Base-by-base conservation (phyloP, 2,888 invertebrate genomes). In the Tuta absoluta region DNA sequence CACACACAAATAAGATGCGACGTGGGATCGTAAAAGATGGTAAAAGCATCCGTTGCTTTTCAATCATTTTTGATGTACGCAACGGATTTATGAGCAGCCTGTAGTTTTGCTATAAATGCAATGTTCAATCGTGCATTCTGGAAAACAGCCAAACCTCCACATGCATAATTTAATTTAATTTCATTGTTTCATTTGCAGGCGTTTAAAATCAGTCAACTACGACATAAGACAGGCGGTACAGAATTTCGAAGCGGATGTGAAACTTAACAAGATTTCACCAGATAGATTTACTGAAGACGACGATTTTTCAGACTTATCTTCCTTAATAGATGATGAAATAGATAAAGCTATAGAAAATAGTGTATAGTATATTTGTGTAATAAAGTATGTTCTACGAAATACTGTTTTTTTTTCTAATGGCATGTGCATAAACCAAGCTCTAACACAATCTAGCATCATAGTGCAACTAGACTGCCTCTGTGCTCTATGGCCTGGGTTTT, bases 261-360 rank as follows among this genome's bases (percentile, higher is more conserved):
- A 67, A 38, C 63, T 33, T 0, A 73, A 84, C 37, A 75, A 68
- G 24, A 66, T 87, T 11, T 38, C 76, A 1, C 23, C 66, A 0
- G 80, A 85, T 14, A 74, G 72, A 63, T 85, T 86, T 65, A 66
- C 75, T 7, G 81, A 83, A 21, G 78, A 79, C 0, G 85, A 83
- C 1, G 83, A 86, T 41, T 75, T 82, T 28, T 83, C 87, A 0
- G 86, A 87, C 66, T 66, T 73, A 2, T 85, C 84, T 0, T 85
- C 85, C 0, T 45, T 85, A 24, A 64, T 72, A 8, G 76, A 82
- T 21, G 84, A 86, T 69, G 86, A 87, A 70, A 72, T 86, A 45
- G 86, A 87, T 59, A 23, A 51, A 45, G 45, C 17, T 45, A 7
- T n/a, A 45, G n/a, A 1, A 23, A 51, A 21, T 11, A 21, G 19